Base-by-base conservation (phyloP, 1,140 invertebrate genomes). In the Caenorhabditis briggsae region DNA sequence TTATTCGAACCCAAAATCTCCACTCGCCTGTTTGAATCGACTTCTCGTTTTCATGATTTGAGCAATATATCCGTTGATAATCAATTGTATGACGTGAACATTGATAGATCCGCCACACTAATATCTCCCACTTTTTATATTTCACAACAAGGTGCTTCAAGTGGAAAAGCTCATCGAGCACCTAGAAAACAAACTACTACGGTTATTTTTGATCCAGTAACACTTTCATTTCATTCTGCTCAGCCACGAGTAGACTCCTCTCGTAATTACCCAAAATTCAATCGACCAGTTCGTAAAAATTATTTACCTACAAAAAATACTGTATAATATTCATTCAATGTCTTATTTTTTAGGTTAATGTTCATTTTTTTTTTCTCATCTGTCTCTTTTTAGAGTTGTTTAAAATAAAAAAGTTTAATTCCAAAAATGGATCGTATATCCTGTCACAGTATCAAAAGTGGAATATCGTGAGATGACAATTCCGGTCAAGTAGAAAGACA, bases 11-110 rank as follows among this genome's bases (percentile, higher is more conserved):
- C 70, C 7, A 78, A 78, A 25, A 78, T 78, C 43, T 78, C 70
- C 0, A 78, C 70, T 53, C 70, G 70, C 12, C 23, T 78, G 9
- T 78, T 78, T 25, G 70, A 78, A 78, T 78, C 70, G 20, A 78
- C 70, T 53, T 46, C 70, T 23, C 70, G 70, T 50, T 78, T 78
- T 23, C 70, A 78, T 23, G 70, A 78, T 78, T 78, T 78, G 70
- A 50, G 46, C 14, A 78, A 78, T 78, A 50, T 78, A 53, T 78
- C 70, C n/a, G 46, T 78, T n/a, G 2, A 50, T 11, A 78, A 78
- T 25, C 46, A 78, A 23, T 78, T 78, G 20, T 78, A 23, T 41
- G 70, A 78, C 14, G n/a, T 12, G 0, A 25, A 78, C 12, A 23
- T n/a, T 11, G 70, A 78, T 53, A 8, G 20, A 18, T 78, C 43